phyloP scores from a whole-genome alignment of 64 coral and sea anemone genomes.

The Porites australiensis region DNA sequence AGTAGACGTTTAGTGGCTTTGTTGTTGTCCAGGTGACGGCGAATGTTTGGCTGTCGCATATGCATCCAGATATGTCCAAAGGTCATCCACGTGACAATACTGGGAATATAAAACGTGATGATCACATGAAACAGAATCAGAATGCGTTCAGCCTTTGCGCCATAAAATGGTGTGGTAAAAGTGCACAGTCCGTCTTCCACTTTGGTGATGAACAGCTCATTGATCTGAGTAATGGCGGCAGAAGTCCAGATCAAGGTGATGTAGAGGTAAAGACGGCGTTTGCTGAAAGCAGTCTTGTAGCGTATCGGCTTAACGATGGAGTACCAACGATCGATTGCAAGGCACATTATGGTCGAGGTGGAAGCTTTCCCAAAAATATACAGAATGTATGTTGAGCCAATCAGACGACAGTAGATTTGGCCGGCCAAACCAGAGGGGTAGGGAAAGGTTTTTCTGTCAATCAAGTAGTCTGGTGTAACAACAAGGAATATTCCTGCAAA shows the following conservation, averaged over 20 bases:
- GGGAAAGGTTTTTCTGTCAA: conserved; percentile 34
- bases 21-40: conserved; percentile 25
- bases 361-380: conserved; percentile 68
- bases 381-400: conserved; percentile 69
- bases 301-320: conserved; percentile 36
- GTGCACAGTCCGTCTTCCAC: conserved; percentile 32
- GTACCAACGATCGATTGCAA: conserved; percentile 70
- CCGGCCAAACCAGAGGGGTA: conserved; percentile 38
- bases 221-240: conserved; percentile 57
- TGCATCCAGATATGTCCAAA: conserved; percentile 55
- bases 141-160: conserved; percentile 32
- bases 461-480: conserved; percentile 55
- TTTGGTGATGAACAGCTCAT: conserved; percentile 57
- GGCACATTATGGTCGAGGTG: conserved; percentile 53
- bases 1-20: conserved; percentile 47
- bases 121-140: conserved; percentile 58
- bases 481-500: conserved; percentile 55
- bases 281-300: conserved; percentile 24
- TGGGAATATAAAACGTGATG: conserved; percentile 69
- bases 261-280: conserved; percentile 31
- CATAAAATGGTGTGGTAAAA: conserved; percentile 38
- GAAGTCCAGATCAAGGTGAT: conserved; percentile 52
- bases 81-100: conserved; percentile 61
- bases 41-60: conserved; percentile 24
- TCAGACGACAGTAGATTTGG: conserved; percentile 48